Evolutionary conservation across 2,113 vertebrate species (phyloP).

Genomic region (Aegypius monachus): DNA sequence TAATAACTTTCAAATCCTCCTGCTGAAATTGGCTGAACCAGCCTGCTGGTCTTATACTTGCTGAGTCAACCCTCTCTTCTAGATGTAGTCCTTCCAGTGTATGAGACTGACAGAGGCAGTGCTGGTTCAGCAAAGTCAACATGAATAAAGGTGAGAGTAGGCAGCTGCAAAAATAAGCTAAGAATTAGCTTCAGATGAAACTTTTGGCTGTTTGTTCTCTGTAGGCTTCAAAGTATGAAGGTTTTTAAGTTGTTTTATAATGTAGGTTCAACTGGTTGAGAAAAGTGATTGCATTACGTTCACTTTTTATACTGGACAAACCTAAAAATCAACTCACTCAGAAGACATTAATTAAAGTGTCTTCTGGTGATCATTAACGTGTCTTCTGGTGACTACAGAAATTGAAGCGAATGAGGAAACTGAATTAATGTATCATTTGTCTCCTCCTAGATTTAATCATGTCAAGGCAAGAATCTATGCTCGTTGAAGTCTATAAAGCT

Average conservation of each 20-base stretch:
- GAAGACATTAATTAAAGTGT: neutral
- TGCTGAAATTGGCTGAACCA: neutral
- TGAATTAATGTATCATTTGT: neutral
- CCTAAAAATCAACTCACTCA: neutral
- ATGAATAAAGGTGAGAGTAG: neutral
- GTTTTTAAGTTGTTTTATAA: neutral
- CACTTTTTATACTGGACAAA: neutral
- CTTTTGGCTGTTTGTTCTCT: neutral
- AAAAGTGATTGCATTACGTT: neutral
- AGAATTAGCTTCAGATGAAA: neutral
- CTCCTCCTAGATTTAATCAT: neutral
- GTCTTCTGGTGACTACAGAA: neutral
- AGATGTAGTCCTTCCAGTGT: neutral
- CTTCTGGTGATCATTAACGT: no score
- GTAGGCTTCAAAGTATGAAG: neutral
- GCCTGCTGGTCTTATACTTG: neutral
- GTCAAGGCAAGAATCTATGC: neutral
- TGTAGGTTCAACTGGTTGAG: neutral
- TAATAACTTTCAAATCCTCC: neutral
- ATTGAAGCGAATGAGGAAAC: neutral
- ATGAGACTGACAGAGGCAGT: neutral
- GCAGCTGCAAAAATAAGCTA: neutral
- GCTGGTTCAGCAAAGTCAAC: slow-evolving; percentile 21
- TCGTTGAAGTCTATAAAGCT: neutral
- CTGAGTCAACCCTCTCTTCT: slow-evolving; percentile 17